phyloP scores from a whole-genome alignment of 2,797 vertebrate species.

The Halcyon badia region DNA sequence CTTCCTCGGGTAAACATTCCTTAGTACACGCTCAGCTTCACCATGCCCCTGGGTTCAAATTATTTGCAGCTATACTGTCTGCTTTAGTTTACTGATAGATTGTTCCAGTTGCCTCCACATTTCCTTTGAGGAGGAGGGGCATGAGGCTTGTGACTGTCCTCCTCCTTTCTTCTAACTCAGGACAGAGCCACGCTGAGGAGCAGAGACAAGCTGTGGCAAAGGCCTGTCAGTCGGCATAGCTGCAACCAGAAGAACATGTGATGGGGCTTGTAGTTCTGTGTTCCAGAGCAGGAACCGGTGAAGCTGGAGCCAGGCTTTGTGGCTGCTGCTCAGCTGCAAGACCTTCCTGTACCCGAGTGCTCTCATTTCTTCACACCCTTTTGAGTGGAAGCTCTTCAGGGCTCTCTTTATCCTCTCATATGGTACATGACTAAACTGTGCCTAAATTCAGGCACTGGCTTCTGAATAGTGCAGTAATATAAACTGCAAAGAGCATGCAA shows the following conservation, averaged over 20 bases:
- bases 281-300: background rate
- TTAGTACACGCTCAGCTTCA: background rate
- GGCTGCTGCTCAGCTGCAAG: background rate
- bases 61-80: background rate
- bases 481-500: background rate
- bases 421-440: background rate
- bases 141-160: background rate
- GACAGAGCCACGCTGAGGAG: background rate
- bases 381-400: background rate
- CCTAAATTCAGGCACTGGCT: background rate
- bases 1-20: background rate
- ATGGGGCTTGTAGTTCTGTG: background rate
- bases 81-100: background rate
- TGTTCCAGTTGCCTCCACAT: background rate
- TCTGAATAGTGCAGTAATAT: background rate
- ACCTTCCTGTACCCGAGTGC: background rate
- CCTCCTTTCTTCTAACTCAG: background rate
- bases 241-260: background rate
- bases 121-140: background rate
- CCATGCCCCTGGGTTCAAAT: background rate
- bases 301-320: background rate
- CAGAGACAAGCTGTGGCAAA: background rate
- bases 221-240: background rate
- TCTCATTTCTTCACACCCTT: background rate
- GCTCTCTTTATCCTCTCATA: background rate